Conservation (phyloP, 2,888 invertebrate species). For the Idaea biselata region DNA sequence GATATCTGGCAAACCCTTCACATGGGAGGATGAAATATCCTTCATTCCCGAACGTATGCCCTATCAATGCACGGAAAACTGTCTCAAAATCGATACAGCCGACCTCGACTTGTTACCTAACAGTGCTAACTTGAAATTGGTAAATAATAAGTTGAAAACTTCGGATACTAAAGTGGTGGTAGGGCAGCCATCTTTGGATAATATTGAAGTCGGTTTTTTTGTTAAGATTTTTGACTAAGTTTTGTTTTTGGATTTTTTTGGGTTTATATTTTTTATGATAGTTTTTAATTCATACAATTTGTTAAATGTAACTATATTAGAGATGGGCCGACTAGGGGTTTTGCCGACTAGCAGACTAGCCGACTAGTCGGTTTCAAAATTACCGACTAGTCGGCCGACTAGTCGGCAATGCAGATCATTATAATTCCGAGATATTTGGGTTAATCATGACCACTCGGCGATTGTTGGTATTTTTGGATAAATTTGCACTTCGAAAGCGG, state of each 20-base stretch:
- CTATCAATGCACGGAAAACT: conserved; percentile 33
- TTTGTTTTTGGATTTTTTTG: conserved; percentile 4
- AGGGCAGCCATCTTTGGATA: conserved; percentile 48
- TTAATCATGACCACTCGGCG: too few relatives aligned
- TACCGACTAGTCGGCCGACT: too few relatives aligned
- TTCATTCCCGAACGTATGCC: conserved; percentile 41
- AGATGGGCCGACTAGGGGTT: too few relatives aligned
- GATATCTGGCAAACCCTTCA: conserved; percentile 53
- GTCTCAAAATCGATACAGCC: conserved; percentile 47
- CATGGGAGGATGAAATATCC: conserved; percentile 50
- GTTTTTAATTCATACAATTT: too few relatives aligned
- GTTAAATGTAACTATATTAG: too few relatives aligned
- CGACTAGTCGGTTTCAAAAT: too few relatives aligned
- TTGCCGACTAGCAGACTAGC: too few relatives aligned
- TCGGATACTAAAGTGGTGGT: conserved; percentile 48
- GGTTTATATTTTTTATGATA: conserved; percentile 3
- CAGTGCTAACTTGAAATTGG: conserved; percentile 50
- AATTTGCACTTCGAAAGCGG: too few relatives aligned
- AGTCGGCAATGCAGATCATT: too few relatives aligned
- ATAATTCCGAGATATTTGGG: too few relatives aligned
- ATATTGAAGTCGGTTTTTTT: conserved; percentile 49
- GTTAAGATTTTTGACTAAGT: conserved; percentile 38
- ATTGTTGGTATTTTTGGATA: too few relatives aligned
- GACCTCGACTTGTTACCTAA: conserved; percentile 53
- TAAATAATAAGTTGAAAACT: conserved; percentile 41